Conservation (phyloP, 2,888 invertebrate species). For the Sthenelais limicola region DNA sequence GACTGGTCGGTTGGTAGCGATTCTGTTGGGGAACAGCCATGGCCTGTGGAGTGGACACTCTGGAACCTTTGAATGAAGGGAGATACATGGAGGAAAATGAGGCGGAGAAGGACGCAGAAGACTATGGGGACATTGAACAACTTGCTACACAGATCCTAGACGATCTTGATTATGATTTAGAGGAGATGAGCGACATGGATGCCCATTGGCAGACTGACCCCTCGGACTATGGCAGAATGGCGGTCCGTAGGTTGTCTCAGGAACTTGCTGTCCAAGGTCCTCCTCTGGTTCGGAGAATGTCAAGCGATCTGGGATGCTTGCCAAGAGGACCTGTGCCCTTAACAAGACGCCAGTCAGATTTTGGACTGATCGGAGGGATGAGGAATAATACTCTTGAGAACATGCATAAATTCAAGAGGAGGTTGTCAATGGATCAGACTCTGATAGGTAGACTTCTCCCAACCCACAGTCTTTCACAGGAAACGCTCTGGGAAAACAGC, state of each 20-base stretch:
- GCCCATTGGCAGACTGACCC: slow-evolving; percentile 20
- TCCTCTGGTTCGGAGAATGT: background rate
- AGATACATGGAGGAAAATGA: background rate
- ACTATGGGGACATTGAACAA: background rate
- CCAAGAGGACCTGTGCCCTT: background rate
- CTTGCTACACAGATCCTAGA: slow-evolving; percentile 18
- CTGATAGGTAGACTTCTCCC: background rate
- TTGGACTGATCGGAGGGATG: background rate
- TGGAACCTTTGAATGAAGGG: background rate
- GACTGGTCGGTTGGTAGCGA: too few relatives aligned
- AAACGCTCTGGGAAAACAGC: background rate
- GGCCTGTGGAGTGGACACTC: background rate
- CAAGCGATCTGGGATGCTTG: background rate
- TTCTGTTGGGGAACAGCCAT: background rate
- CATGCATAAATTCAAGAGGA: background rate
- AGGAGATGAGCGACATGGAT: slow-evolving; percentile 21
- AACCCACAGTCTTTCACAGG: background rate
- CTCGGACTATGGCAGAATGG: slow-evolving; percentile 23
- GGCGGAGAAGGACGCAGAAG: background rate
- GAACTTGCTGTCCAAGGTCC: slow-evolving; percentile 21
- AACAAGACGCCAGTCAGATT: background rate
- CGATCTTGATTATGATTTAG: slow-evolving; percentile 22
- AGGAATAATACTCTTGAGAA: background rate
- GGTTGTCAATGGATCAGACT: slow-evolving; percentile 28
- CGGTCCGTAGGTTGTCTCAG: slow-evolving; percentile 15